Percentiles rank a stretch among this genome's conserved stretches.
Evolutionary conservation across 2,888 invertebrate genomes (phyloP).

Genomic region (Pachydiplax longipennis): DNA sequence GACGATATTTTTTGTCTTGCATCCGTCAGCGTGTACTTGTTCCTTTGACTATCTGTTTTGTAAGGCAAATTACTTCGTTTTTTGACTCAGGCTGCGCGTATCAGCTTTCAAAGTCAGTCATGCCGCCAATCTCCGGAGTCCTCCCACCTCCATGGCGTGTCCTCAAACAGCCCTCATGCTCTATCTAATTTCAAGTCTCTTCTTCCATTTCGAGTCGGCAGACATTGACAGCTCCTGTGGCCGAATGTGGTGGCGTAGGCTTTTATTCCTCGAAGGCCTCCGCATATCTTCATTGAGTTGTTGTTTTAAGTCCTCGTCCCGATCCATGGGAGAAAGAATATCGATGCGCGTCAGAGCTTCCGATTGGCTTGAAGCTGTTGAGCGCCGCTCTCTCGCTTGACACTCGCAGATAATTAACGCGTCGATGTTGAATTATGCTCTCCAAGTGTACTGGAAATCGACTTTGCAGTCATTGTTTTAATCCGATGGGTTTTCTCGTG

Average conservation of each 20-base stretch:
- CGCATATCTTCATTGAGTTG: not conserved
- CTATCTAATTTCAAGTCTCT: not conserved
- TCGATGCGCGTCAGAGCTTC: no score
- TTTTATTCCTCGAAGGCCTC: not conserved
- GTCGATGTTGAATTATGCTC: no score
- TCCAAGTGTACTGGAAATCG: no score
- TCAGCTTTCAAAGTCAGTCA: not conserved
- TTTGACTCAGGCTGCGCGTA: not conserved
- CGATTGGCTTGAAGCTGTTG: no score
- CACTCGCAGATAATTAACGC: no score
- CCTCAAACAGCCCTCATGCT: not conserved
- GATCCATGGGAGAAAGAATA: no score
- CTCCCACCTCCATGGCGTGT: not conserved
- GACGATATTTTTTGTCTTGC: not conserved
- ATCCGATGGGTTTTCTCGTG: no score
- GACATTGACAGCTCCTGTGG: not conserved
- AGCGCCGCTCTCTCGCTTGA: no score
- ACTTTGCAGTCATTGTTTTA: no score
- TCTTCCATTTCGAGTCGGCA: not conserved
- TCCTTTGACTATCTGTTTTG: not conserved
- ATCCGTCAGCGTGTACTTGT: constrained; percentile 3
- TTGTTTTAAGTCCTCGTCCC: not conserved
- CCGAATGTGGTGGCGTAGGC: not conserved
- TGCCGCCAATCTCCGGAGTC: not conserved
- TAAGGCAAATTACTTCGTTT: constrained; percentile 32